These are phyloP conservation scores for Drosophila insularis DNA, from an alignment of 1,140 invertebrate genomes.

Conservation along the genomic window DNA sequence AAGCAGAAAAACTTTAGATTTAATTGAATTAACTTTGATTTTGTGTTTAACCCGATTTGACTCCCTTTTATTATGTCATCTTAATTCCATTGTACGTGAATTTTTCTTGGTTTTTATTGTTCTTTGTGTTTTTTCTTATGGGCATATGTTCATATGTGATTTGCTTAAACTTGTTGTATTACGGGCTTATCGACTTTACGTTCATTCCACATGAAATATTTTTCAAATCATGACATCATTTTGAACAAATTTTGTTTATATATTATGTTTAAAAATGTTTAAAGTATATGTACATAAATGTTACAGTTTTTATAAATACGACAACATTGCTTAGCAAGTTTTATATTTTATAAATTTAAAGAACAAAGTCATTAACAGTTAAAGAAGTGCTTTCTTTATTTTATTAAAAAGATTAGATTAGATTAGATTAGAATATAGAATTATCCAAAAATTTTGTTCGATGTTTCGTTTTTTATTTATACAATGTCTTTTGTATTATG, in stretches of 20 bases:
- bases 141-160: background rate
- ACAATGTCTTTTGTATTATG: too few relatives aligned
- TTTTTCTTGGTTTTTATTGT: slow-evolving; percentile 19
- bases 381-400: too few relatives aligned
- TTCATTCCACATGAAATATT: background rate
- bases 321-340: too few relatives aligned
- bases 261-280: background rate
- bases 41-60: slow-evolving; percentile 56
- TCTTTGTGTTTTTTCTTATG: too few relatives aligned
- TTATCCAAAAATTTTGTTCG: too few relatives aligned
- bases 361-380: too few relatives aligned
- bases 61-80: too few relatives aligned
- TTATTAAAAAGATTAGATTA: too few relatives aligned
- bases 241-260: background rate
- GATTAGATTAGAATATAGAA: too few relatives aligned
- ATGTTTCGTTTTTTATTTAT: too few relatives aligned
- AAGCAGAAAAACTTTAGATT: background rate
- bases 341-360: too few relatives aligned
- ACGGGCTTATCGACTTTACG: background rate
- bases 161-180: slow-evolving; percentile 5
- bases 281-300: background rate
- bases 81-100: slow-evolving; percentile 45
- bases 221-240: background rate
- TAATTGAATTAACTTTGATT: slow-evolving; percentile 7
- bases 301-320: too few relatives aligned